These are phyloP conservation scores for Pangasius djambal DNA, from an alignment of 2,797 vertebrate species.

Conservation along the genomic window DNA sequence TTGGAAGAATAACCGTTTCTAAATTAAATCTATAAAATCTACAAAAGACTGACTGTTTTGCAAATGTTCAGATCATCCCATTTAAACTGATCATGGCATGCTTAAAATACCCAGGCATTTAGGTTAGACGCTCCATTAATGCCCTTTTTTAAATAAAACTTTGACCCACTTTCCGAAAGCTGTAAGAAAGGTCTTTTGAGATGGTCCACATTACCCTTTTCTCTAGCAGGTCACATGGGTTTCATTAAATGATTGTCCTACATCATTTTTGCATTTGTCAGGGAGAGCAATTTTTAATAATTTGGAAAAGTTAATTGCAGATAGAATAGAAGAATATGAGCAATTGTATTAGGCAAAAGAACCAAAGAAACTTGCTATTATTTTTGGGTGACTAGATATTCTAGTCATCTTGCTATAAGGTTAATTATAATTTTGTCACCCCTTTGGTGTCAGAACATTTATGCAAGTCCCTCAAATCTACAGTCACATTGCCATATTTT, in stretches of 20 bases:
- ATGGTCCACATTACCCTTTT: neutral
- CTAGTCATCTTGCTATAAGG: neutral
- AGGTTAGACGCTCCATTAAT: neutral
- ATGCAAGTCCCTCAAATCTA: neutral
- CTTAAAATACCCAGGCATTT: slow-evolving; percentile 6
- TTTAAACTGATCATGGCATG: neutral
- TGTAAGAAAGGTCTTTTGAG: neutral
- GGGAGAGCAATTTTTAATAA: neutral
- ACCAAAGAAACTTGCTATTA: neutral
- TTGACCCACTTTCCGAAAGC: neutral
- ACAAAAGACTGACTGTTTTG: neutral
- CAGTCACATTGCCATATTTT: neutral
- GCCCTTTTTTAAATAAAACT: neutral
- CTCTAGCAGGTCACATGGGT: neutral
- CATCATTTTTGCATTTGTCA: neutral
- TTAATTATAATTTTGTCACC: neutral
- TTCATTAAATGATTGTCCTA: neutral
- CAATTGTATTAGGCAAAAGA: neutral
- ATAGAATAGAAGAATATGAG: neutral
- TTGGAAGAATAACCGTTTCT: neutral
- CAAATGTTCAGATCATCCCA: neutral
- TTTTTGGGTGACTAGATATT: neutral
- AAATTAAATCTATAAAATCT: neutral
- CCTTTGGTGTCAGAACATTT: neutral
- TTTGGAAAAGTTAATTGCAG: neutral